Base-by-base conservation (phyloP, 2,888 invertebrate genomes). In the Trichopria drosophilae region DNA sequence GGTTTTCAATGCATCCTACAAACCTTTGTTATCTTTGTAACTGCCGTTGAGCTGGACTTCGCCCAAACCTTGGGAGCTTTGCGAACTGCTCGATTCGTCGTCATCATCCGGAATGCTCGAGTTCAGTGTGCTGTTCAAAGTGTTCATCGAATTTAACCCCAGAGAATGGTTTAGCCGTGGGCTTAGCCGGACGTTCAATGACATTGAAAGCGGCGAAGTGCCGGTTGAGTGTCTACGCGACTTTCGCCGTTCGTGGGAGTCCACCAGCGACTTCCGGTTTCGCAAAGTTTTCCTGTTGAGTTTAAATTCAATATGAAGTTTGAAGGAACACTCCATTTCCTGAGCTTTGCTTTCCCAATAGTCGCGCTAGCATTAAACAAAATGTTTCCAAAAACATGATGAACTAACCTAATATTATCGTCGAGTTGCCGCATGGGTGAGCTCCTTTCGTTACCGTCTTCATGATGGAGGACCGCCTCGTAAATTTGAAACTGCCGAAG, bases 401-500 rank as follows among this genome's bases (percentile, higher is more conserved):
- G 20, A 41, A 26, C 45, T 56, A 60, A 80, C 81, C 81, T 79
- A 67, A 80, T 79, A 55, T 77, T 77, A 52, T 81, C 80, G 63
- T 81, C 81, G 43, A 81, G 72, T 56, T 80, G 79, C 55, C 78
- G 73, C 72, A 82, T 80, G 1, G 87, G 85, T 18, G 84, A 84
- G 4, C 55, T 53, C 82, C 84, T 58, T 59, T 84, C 84, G 68
- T 88, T 88, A 1, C 90, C 92, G 71, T 93, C 92, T 76, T 92
- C 93, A 71, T 86, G 90, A 69, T 90, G 86, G 29, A 97, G 78
- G 19, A 95, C 93, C 31, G 94, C 91, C 76, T 97, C 96, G 76
- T 95, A 97, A 55, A 95, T 88, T 75, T 95, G 93, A 72, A 97
- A 85, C 77, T 97, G 96, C 68, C 95, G 86, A 26, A 96, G 78